Percentiles rank a stretch among this genome's conserved stretches.
Evolutionary conservation across 2,888 invertebrate species (phyloP).

Genomic region (Lypha dubia): DNA sequence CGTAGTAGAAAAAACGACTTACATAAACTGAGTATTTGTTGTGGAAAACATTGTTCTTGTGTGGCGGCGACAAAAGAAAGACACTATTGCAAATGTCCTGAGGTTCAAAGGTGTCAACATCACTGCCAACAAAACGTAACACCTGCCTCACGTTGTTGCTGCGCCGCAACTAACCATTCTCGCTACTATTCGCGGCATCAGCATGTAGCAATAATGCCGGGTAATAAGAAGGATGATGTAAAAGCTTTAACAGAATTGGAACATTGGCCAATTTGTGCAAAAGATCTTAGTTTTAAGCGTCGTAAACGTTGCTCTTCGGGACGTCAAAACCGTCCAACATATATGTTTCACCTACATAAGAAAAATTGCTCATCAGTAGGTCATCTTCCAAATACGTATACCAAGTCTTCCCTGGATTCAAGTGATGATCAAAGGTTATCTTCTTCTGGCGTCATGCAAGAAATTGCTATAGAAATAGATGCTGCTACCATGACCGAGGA

Average conservation of each 20-base stretch:
- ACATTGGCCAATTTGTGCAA: slow-evolving; percentile 40
- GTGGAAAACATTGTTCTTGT: slow-evolving; percentile 64
- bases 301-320: slow-evolving; percentile 64
- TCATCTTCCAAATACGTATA: slow-evolving; percentile 74
- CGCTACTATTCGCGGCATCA: slow-evolving; percentile 60
- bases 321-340: slow-evolving; percentile 55
- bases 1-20: slow-evolving; percentile 22
- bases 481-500: slow-evolving; percentile 81
- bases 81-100: slow-evolving; percentile 54
- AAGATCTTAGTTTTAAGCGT: slow-evolving; percentile 51
- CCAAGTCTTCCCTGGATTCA: slow-evolving; percentile 81
- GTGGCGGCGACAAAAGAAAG: slow-evolving; percentile 59
- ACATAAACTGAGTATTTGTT: slow-evolving; percentile 43
- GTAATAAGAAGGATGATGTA: slow-evolving; percentile 32
- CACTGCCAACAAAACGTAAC: slow-evolving; percentile 61
- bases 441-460: slow-evolving; percentile 71
- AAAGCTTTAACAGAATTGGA: slow-evolving; percentile 54
- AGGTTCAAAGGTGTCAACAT: slow-evolving; percentile 53
- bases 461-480: slow-evolving; percentile 81
- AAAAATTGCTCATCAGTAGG: slow-evolving; percentile 63
- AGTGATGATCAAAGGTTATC: slow-evolving; percentile 75
- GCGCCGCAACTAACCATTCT: slow-evolving; percentile 50
- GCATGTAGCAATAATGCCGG: slow-evolving; percentile 40
- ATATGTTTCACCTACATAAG: slow-evolving; percentile 64
- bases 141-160: slow-evolving; percentile 56